Conservation (phyloP, 2,888 invertebrate species). For the Neoitamus cyanurus region DNA sequence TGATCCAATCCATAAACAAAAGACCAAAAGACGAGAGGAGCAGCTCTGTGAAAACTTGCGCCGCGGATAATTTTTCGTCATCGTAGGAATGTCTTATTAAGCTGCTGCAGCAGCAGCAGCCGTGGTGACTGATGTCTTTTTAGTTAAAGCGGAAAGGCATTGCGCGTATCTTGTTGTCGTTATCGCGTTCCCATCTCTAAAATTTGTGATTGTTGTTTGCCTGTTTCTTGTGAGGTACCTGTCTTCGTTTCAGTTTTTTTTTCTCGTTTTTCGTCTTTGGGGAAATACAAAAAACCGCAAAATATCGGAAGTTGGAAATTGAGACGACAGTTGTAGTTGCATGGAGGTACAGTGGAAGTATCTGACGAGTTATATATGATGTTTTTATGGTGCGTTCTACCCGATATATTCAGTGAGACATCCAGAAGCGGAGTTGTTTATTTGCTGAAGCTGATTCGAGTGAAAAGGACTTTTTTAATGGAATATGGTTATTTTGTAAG, state of each 20-base stretch:
- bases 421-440: neutral
- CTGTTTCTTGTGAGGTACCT: neutral
- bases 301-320: neutral
- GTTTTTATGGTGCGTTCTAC: neutral
- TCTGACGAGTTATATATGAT: neutral
- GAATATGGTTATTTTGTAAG: slow-evolving; percentile 41
- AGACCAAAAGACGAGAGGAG: neutral
- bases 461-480: slow-evolving; percentile 10
- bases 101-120: neutral
- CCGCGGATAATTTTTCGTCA: neutral
- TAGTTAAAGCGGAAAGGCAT: neutral
- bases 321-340: neutral
- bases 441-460: neutral
- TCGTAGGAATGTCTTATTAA: neutral
- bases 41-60: neutral
- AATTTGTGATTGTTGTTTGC: neutral
- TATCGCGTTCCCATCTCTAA: neutral
- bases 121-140: neutral
- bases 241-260: neutral
- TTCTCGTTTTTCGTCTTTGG: neutral
- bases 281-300: neutral
- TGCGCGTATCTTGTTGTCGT: neutral
- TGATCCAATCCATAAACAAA: slow-evolving; percentile 17
- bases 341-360: neutral
- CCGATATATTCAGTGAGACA: neutral